phyloP scores from a whole-genome alignment of 2,113 vertebrate species.

The Lophura nycthemera region DNA sequence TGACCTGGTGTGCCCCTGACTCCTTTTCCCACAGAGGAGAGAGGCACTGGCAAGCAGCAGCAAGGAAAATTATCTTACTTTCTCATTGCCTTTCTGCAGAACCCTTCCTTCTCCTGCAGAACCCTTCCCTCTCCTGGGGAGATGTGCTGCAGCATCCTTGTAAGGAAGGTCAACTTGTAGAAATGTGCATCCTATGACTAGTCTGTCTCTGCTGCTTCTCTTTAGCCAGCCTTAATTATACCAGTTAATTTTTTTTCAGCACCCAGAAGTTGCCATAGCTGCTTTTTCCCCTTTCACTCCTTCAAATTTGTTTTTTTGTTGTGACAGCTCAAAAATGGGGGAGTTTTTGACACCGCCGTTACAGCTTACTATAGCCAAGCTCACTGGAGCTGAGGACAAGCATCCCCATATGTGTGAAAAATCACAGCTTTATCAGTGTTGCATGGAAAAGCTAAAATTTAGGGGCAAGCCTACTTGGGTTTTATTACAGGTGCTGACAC shows the following conservation, averaged over 20 bases:
- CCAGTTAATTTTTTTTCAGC: background rate
- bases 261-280: background rate
- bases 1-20: background rate
- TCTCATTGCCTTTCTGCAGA: background rate
- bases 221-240: background rate
- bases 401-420: background rate
- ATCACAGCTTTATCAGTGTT: background rate
- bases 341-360: background rate
- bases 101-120: background rate
- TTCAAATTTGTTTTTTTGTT: background rate
- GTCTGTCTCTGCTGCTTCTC: background rate
- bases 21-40: background rate
- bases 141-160: background rate
- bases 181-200: background rate
- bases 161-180: background rate
- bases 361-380: background rate
- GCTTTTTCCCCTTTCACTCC: background rate
- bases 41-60: background rate
- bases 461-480: background rate
- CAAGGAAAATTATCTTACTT: background rate
- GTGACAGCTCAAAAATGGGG: background rate
- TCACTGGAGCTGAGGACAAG: background rate
- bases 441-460: background rate
- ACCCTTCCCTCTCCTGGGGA: background rate
- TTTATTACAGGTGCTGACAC: background rate